Conservation (phyloP, 2,888 invertebrate species). For the Adelognathus sp. region DNA sequence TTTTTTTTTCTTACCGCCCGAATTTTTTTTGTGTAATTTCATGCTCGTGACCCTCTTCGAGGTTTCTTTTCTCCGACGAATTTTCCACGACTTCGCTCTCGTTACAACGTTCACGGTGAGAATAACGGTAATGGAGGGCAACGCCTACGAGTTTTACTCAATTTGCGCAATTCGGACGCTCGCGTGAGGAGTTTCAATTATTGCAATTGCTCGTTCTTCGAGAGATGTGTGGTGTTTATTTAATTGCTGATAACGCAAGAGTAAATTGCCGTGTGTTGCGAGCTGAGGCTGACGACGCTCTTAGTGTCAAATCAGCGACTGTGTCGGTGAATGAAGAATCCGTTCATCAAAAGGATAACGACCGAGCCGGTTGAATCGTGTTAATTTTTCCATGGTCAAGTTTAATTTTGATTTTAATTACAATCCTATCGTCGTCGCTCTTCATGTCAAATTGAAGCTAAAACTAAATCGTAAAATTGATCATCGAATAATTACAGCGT, state of each 20-base stretch:
- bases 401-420: no score
- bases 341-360: neutral
- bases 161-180: constrained; percentile 31
- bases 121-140: neutral
- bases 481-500: no score
- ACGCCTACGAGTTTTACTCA: constrained; percentile 27
- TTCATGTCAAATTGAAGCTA: no score
- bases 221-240: neutral
- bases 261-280: neutral
- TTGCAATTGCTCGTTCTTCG: neutral
- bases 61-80: neutral
- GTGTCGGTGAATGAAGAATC: neutral
- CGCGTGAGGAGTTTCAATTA: constrained; percentile 44
- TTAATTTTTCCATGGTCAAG: no score
- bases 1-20: neutral
- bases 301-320: constrained; percentile 34
- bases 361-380: no score
- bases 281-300: neutral
- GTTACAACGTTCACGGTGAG: neutral
- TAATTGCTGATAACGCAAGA: neutral
- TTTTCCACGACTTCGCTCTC: neutral
- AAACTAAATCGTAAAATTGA: no score
- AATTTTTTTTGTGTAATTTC: neutral
- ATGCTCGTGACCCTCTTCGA: neutral
- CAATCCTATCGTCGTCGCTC: no score